These are phyloP conservation scores for Empis stercorea DNA, from an alignment of 2,888 invertebrate species.

Conservation along the genomic window DNA sequence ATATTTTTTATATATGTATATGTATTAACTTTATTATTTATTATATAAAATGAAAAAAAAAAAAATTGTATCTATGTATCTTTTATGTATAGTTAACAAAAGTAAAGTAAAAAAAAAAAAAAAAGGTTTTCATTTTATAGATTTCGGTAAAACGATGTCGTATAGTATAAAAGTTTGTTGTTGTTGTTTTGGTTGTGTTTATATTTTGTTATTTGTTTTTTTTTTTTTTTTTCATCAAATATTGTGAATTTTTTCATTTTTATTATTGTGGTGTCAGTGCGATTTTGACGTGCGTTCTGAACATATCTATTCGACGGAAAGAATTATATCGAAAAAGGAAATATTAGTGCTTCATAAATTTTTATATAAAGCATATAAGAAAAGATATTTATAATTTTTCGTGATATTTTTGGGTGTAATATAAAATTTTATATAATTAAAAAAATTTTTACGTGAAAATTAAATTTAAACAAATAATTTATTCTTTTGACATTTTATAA, in stretches of 20 bases:
- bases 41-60: too few relatives aligned
- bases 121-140: too few relatives aligned
- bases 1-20: too few relatives aligned
- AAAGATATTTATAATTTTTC: too few relatives aligned
- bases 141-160: background rate
- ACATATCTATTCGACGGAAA: constrained; percentile 23
- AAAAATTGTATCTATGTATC: too few relatives aligned
- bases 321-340: constrained; percentile 2
- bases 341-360: background rate
- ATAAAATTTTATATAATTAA: too few relatives aligned
- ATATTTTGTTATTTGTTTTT: constrained; percentile 21
- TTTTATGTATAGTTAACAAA: background rate
- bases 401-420: too few relatives aligned
- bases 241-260: background rate
- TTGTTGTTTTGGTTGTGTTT: too few relatives aligned
- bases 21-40: too few relatives aligned
- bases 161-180: background rate
- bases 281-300: constrained; percentile 37
- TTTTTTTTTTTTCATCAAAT: constrained; percentile 21
- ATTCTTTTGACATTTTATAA: too few relatives aligned
- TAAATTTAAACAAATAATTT: too few relatives aligned
- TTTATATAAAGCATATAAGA: too few relatives aligned
- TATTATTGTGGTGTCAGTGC: constrained; percentile 35
- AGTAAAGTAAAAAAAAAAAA: background rate
- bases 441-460: background rate